A percentile compares a stretch with the other conserved stretches of the same genome.
These are phyloP conservation scores for Anabacerthia variegaticeps DNA, from an alignment of 2,797 vertebrate genomes.

Conservation along the genomic window DNA sequence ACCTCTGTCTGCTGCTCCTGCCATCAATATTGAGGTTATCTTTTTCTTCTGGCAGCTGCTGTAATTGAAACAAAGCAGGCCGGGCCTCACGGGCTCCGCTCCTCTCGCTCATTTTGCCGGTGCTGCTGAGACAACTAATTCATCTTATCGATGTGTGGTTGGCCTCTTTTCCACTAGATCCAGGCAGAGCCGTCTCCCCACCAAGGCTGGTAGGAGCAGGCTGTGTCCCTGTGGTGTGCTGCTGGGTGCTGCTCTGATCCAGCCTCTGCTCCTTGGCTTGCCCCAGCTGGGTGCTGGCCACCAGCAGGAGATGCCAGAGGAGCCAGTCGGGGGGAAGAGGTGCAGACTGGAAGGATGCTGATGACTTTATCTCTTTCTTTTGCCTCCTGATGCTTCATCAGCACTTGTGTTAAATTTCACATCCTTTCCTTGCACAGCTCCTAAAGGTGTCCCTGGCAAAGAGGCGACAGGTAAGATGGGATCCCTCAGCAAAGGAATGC, in stretches of 20 bases:
- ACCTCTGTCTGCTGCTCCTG: constrained; percentile 66
- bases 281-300: not conserved
- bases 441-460: not conserved
- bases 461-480: not conserved
- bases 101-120: constrained; percentile 72
- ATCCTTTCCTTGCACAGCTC: not conserved
- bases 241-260: not conserved
- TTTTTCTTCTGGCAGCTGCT: constrained; percentile 75
- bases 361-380: not conserved
- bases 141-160: constrained; percentile 66
- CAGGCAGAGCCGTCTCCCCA: not conserved
- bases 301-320: not conserved
- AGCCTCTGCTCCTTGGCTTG: not conserved
- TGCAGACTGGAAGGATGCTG: not conserved
- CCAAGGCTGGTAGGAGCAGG: not conserved
- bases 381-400: not conserved
- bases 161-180: constrained; percentile 69
- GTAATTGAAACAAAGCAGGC: constrained; percentile 82
- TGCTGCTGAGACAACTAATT: constrained; percentile 76
- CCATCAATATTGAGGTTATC: constrained; percentile 78
- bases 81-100: constrained; percentile 73
- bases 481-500: no score
- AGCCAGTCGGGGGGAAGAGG: not conserved
- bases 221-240: not conserved
- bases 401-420: not conserved